phyloP scores from a whole-genome alignment of 2,113 vertebrate species.

The Meleagris gallopavo region DNA sequence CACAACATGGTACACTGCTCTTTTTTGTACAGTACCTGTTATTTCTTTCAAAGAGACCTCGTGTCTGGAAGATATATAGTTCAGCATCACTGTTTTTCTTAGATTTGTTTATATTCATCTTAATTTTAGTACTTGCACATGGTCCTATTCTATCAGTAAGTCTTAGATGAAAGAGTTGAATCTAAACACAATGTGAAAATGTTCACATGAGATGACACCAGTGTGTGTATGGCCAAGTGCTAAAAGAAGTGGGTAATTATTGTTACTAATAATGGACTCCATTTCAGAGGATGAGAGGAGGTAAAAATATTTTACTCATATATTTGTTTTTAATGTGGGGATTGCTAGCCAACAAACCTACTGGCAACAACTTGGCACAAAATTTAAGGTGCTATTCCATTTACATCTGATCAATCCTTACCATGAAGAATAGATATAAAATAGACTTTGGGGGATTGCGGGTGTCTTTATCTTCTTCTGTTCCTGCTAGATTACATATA shows the following conservation, averaged over 20 bases:
- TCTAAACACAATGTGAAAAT: neutral
- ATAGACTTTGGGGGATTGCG: neutral
- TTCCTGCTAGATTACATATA: neutral
- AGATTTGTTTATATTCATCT: neutral
- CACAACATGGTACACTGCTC: neutral
- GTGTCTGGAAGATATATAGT: neutral
- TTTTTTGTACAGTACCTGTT: neutral
- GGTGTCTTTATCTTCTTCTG: neutral
- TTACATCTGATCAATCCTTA: neutral
- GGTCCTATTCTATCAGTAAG: neutral
- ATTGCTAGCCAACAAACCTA: neutral
- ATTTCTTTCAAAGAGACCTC: neutral
- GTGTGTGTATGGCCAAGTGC: neutral
- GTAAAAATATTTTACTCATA: neutral
- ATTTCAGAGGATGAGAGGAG: neutral
- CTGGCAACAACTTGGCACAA: neutral
- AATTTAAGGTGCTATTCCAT: conserved; percentile 22
- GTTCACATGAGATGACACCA: neutral
- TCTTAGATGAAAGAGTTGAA: neutral
- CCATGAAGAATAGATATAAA: neutral
- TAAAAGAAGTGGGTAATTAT: neutral
- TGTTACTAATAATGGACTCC: neutral
- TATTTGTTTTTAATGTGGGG: neutral
- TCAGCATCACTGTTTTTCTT: neutral
- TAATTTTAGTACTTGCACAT: neutral